phyloP scores from a whole-genome alignment of 2,888 invertebrate species.

The Stenichneumon culpator region DNA sequence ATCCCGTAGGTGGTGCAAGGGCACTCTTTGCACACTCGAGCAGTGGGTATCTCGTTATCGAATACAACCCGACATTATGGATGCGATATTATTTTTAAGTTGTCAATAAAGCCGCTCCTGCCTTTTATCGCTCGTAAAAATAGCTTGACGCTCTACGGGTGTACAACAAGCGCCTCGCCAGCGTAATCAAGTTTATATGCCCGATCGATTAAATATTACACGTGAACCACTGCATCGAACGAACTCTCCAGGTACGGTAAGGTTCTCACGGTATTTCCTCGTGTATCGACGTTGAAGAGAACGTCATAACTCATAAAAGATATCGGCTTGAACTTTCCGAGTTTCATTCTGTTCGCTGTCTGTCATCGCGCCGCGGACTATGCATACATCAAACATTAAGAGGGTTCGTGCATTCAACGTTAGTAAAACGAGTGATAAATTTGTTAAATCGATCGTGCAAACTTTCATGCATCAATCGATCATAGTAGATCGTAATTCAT shows the following conservation, averaged over 20 bases:
- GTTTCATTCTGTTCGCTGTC: conserved; percentile 6
- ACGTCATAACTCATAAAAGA: not conserved
- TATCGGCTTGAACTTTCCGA: not conserved
- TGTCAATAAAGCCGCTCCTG: conserved; percentile 66
- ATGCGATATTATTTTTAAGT: conserved; percentile 68
- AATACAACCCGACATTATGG: conserved; percentile 48
- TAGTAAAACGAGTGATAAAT: too few relatives aligned
- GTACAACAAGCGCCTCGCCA: not conserved
- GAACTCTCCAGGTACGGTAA: conserved; percentile 4
- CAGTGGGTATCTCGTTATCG: conserved; percentile 38
- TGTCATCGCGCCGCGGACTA: not conserved
- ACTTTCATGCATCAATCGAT: too few relatives aligned
- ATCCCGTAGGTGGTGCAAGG: not conserved
- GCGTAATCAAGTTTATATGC: conserved; percentile 66
- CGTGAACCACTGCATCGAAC: conserved; percentile 19
- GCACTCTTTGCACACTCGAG: conserved; percentile 17
- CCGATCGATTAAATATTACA: conserved; percentile 65
- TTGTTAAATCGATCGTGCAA: too few relatives aligned
- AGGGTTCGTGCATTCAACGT: too few relatives aligned
- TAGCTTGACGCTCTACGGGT: conserved; percentile 27
- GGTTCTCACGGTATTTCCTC: not conserved
- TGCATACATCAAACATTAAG: not conserved
- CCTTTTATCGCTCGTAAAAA: conserved; percentile 69
- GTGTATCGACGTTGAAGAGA: not conserved
- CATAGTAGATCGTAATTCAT: too few relatives aligned